Base-by-base conservation (phyloP, 1,140 invertebrate genomes). In the Scaptomyza graminum region DNA sequence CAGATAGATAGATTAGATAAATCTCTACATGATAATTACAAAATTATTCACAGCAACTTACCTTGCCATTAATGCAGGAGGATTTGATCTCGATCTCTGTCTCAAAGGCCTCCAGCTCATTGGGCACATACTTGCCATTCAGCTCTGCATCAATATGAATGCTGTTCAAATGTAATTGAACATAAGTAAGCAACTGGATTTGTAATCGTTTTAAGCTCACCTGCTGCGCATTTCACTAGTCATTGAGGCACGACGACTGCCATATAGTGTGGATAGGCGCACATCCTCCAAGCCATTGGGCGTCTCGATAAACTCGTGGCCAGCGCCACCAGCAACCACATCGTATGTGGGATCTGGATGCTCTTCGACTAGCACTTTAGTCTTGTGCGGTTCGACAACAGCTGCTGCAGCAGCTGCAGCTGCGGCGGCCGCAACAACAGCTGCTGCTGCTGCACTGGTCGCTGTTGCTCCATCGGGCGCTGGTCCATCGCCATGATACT, bases 401-500 rank as follows among this genome's bases (percentile, higher is more conserved):
- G 78, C 56, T 15, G 77, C 74, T 6, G 59, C 44, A 18, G 37
- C 43, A n/a, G 61, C 43, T 3, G 54, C 44, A 0, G 60, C 25
- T 7, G 60, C 47, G 18, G 51, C 44, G 22, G 83, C 74, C 8
- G 66, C 73, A n/a, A 56, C 78, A 31, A 51, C 76, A 9, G 61
- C 47, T 31, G 28, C 28, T 31, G 28, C 28, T 7, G 18, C 25
- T 43, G 37, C 37, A 43, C 16, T 41, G 11, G 11, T 62, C 4
- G 79, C 44, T 28, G 83, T 71, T 8, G 66, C 73, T 7, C 25
- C 62, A 1, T 64, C 57, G 4, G 66, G 39, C 1, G 75, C 15
- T 12, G 65, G 57, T 2, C 62, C 54, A 2, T 68, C 81, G 1
- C 87, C 95, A 93, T 95, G 92, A 76, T 78, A 91, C 15, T 91